Conservation (phyloP, 1,140 invertebrate species). For the Drosophila sproati region DNA sequence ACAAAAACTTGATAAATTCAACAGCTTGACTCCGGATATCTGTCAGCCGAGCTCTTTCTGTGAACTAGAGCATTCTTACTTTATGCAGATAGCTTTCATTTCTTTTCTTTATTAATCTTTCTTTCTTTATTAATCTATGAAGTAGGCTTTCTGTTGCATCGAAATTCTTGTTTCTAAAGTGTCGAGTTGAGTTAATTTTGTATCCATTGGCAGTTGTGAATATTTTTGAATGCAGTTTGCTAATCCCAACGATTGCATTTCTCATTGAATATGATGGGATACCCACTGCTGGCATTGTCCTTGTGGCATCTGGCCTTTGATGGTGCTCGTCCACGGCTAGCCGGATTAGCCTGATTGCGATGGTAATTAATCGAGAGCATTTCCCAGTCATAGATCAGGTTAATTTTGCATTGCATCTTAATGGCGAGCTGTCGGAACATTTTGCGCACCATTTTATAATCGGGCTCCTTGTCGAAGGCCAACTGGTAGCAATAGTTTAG, state of each 20-base stretch:
- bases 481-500: constrained; percentile 97
- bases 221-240: not conserved
- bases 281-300: constrained; percentile 45
- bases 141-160: too few relatives aligned
- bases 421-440: constrained; percentile 95
- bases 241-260: constrained; percentile 21
- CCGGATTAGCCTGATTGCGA: constrained; percentile 51
- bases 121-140: too few relatives aligned
- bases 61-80: too few relatives aligned
- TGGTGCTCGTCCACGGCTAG: not conserved
- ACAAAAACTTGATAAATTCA: too few relatives aligned
- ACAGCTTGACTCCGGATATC: too few relatives aligned
- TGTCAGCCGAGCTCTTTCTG: too few relatives aligned
- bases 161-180: too few relatives aligned
- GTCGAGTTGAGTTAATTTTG: too few relatives aligned
- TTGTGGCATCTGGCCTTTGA: not conserved
- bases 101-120: too few relatives aligned
- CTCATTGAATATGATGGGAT: constrained; percentile 47
- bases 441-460: constrained; percentile 96
- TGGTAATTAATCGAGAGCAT: constrained; percentile 96
- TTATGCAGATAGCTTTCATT: too few relatives aligned
- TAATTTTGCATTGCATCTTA: constrained; percentile 94
- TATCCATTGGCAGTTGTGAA: too few relatives aligned
- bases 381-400: constrained; percentile 99
- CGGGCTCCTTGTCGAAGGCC: constrained; percentile 96